Conservation (phyloP, 2,113 vertebrate species). For the Heterotilapia buettikoferi region DNA sequence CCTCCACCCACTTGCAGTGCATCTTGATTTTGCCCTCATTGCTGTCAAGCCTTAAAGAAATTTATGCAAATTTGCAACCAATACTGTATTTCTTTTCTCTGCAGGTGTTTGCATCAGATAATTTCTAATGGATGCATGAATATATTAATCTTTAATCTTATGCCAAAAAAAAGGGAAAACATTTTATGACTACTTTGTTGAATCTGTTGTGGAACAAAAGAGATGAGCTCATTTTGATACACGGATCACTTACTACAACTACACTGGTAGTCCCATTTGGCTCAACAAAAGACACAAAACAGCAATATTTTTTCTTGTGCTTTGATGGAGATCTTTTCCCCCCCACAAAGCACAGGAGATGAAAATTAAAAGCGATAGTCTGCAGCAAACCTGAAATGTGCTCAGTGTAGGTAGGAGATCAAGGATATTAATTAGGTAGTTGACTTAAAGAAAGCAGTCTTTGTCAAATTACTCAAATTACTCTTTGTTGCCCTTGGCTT, state of each 20-base stretch:
- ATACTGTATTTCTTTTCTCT: slow-evolving; percentile 50
- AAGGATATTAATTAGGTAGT: slow-evolving; percentile 29
- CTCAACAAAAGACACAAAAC: not conserved
- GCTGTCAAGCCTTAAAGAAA: slow-evolving; percentile 42
- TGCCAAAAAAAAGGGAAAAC: not conserved
- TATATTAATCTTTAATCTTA: slow-evolving; percentile 47
- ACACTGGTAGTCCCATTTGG: not conserved
- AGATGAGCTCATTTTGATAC: not conserved
- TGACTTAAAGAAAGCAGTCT: slow-evolving; percentile 22
- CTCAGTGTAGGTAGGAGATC: not conserved
- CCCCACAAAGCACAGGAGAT: not conserved
- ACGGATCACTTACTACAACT: not conserved
- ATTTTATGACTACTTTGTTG: not conserved
- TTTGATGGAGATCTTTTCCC: not conserved
- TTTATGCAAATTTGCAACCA: slow-evolving; percentile 46
- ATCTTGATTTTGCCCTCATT: slow-evolving; percentile 38
- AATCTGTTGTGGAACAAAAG: not conserved
- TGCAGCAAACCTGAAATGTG: not conserved
- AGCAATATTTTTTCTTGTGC: not conserved
- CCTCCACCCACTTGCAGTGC: slow-evolving; percentile 28
- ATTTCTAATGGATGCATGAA: slow-evolving; percentile 61
- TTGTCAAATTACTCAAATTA: slow-evolving; percentile 34
- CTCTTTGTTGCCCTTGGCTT: slow-evolving; percentile 19
- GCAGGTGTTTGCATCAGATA: slow-evolving; percentile 60
- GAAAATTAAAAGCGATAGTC: not conserved